Evolutionary conservation across 2,797 vertebrate species (phyloP).

Genomic region (Darevskia nairensis): DNA sequence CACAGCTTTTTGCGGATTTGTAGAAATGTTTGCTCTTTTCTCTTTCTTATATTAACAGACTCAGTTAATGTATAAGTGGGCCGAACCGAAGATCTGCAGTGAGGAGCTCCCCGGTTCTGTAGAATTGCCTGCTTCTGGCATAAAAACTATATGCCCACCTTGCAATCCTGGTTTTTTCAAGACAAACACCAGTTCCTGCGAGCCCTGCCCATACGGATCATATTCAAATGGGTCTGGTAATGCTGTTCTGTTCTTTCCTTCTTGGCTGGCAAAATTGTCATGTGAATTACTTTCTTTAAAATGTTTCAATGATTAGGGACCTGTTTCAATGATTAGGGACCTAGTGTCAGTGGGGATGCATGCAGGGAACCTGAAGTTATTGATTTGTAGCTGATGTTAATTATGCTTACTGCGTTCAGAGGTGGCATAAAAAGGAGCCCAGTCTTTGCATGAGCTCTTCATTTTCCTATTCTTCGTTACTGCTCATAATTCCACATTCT

Average conservation of each 20-base stretch:
- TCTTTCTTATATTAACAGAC: slow-evolving; percentile 79
- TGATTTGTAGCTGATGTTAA: background rate
- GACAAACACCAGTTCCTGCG: slow-evolving; percentile 84
- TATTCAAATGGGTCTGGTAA: slow-evolving; percentile 94
- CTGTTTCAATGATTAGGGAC: background rate
- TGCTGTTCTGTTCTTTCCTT: background rate
- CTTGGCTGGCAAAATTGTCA: background rate
- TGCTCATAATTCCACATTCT: background rate
- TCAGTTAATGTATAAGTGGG: slow-evolving; percentile 97
- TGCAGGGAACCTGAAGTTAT: background rate
- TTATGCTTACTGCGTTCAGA: background rate
- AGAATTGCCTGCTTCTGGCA: slow-evolving; percentile 85
- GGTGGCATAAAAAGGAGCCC: too few species aligned
- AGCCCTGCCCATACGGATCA: slow-evolving; percentile 84
- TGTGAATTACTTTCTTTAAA: background rate
- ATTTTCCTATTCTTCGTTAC: background rate
- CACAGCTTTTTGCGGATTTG: background rate
- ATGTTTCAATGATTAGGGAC: background rate
- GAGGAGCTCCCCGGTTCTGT: slow-evolving; percentile 81
- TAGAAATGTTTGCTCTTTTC: slow-evolving; percentile 7
- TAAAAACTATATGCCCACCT: slow-evolving; percentile 86
- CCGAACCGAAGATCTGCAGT: slow-evolving; percentile 91
- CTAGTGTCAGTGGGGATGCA: background rate
- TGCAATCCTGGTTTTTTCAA: slow-evolving; percentile 95
- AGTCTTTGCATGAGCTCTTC: background rate